A percentile compares a stretch with the other conserved stretches of the same genome.
phyloP scores from a whole-genome alignment of 23 tunicate genomes.

The Oikopleura dioica region DNA sequence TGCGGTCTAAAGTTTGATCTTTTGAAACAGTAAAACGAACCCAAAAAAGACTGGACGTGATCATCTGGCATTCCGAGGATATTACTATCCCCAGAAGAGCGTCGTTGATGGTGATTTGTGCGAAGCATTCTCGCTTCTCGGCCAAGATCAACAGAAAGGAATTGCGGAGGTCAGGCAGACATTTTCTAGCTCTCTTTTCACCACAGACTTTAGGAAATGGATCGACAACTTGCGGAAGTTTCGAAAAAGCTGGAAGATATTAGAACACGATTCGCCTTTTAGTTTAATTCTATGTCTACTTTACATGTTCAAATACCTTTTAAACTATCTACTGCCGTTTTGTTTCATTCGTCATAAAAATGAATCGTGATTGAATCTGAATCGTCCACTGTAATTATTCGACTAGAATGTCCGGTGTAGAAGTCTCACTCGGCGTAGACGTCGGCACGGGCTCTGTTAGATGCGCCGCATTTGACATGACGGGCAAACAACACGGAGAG shows the following conservation, averaged over 20 bases:
- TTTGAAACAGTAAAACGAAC: too few species aligned
- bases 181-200: too few species aligned
- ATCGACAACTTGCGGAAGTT: constrained; percentile 69
- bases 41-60: constrained; percentile 87
- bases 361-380: neutral
- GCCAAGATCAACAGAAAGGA: constrained; percentile 41
- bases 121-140: constrained; percentile 57
- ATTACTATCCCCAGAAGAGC: constrained; percentile 75
- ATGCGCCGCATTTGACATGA: constrained; percentile 33
- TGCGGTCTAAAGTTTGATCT: too few species aligned
- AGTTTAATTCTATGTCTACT: constrained; percentile 4
- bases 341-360: neutral
- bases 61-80: constrained; percentile 62
- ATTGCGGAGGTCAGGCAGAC: too few species aligned
- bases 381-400: neutral
- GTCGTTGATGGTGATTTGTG: constrained; percentile 95
- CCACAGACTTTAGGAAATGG: too few species aligned
- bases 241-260: constrained; percentile 80
- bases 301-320: neutral
- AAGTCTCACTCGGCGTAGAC: constrained; percentile 36
- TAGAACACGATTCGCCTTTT: constrained; percentile 85
- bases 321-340: neutral
- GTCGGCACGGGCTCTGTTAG: constrained; percentile 62
- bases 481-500: constrained; percentile 18
- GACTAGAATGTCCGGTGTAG: neutral